Base-by-base conservation (phyloP, 2,888 invertebrate genomes). In the Nomada ferruginata region DNA sequence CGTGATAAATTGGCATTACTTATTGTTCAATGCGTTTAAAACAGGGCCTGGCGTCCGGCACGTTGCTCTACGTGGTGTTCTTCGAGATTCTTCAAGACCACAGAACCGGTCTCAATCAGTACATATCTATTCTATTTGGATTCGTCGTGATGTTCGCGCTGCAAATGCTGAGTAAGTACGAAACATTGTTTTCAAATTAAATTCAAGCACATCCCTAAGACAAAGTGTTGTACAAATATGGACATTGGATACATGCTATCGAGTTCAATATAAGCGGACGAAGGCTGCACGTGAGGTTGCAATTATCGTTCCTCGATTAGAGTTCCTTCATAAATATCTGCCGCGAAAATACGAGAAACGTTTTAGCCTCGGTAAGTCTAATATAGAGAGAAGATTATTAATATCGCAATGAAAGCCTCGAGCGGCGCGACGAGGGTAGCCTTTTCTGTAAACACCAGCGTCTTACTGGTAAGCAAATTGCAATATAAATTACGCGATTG, bases 21-120 rank as follows among this genome's bases (percentile, higher is more conserved):
- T 11, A 52, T 2, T 55, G n/a, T 61, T 36, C 7, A 11, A 60
- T 9, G 26, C 23, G 13, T 57, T 20, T 2, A 53, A 18, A 20
- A 18, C 57, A 98, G 94, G 98, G 98, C 3, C 94, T 99, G 78
- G 98, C 99, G 0, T 96, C 97, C 63, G 99, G 99, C 18, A 99
- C 99, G 0, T 95, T 99, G 60, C 94, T 99, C 4, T 99, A 98
- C 94, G 98, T 99, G 20, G 98, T 98, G n/a, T 98, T 98, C 94
- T 98, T 99, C 94, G 99, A 99, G 94, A 97, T 99, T 73, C 95
- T 99, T 90, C 96, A 96, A 61, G 94, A 94, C 57, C 94, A 95
- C 66, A 93, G 94, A 50, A 93, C 83, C 61, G 97, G 97, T 9
- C 94, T 97, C 29, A 90, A 95, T 42, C 96, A 97, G 84, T 97